Evolutionary conservation across 1,140 invertebrate genomes (phyloP).

Genomic region (Cephus cinctus): DNA sequence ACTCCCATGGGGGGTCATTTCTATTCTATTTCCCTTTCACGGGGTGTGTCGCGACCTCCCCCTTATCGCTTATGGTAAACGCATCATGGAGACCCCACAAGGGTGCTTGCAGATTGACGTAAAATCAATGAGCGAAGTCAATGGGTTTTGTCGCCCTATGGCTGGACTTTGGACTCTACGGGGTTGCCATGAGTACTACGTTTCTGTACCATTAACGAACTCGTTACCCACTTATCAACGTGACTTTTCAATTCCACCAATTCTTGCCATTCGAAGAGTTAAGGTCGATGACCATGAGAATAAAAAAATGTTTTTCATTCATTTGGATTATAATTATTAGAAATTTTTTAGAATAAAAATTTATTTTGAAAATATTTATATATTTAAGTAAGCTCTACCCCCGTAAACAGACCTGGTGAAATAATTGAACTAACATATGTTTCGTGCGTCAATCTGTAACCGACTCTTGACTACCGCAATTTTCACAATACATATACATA

Average conservation of each 20-base stretch:
- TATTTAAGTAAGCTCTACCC: neutral
- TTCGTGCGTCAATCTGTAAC: constrained; percentile 10
- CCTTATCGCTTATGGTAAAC: constrained; percentile 55
- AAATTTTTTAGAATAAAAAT: neutral
- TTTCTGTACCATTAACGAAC: too few species aligned
- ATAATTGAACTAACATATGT: constrained; percentile 2
- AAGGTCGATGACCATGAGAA: too few species aligned
- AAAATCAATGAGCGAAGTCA: constrained; percentile 59
- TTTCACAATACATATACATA: constrained; percentile 16
- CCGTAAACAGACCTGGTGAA: neutral
- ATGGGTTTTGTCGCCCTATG: constrained; percentile 40
- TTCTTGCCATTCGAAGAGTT: too few species aligned
- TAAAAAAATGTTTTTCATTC: neutral
- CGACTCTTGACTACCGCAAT: constrained; percentile 16
- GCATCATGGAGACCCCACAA: constrained; percentile 53
- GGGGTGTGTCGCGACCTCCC: constrained; percentile 39
- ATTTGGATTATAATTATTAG: neutral
- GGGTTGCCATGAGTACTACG: too few species aligned
- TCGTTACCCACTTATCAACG: too few species aligned
- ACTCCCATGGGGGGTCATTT: constrained; percentile 55
- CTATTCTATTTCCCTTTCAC: constrained; percentile 56
- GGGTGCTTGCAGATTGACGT: constrained; percentile 54
- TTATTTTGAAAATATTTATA: neutral
- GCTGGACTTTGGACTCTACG: constrained; percentile 1
- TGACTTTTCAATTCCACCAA: too few species aligned